Percentiles rank a stretch among this genome's conserved stretches.
Evolutionary conservation across 1,140 invertebrate genomes (phyloP).

Genomic region (Ridgeia piscesae): DNA sequence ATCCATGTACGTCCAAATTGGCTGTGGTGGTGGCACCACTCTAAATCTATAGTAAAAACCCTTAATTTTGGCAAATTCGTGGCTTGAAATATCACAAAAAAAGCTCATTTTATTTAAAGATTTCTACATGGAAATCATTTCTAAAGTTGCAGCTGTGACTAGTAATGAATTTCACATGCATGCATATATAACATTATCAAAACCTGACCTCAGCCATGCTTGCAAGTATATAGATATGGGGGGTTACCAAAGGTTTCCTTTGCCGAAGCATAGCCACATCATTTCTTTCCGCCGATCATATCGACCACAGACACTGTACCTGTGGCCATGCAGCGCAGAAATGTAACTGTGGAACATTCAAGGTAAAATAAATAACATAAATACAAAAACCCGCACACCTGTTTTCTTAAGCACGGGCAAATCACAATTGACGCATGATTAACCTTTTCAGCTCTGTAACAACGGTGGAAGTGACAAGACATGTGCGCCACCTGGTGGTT

Average conservation of each 20-base stretch:
- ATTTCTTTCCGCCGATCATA: background rate
- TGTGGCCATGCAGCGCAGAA: background rate
- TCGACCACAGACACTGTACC: no score
- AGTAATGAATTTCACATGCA: background rate
- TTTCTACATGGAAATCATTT: background rate
- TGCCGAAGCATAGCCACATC: background rate
- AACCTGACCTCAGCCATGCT: background rate
- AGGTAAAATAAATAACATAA: background rate
- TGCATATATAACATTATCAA: background rate
- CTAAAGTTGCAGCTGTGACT: background rate
- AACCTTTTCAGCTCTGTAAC: background rate
- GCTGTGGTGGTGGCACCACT: no score
- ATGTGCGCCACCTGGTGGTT: background rate
- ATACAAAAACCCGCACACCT: background rate
- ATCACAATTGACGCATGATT: background rate
- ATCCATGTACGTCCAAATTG: no score
- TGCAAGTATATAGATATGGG: no score
- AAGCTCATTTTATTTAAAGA: background rate
- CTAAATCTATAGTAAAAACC: no score
- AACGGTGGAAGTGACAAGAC: background rate
- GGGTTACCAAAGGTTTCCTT: background rate
- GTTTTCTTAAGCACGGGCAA: background rate
- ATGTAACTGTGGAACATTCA: background rate
- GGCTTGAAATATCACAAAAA: no score
- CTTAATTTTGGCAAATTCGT: no score